A percentile compares a stretch with the other conserved stretches of the same genome.
Evolutionary conservation across 2,113 vertebrate genomes (phyloP).

Genomic region (Chrysemys picta): DNA sequence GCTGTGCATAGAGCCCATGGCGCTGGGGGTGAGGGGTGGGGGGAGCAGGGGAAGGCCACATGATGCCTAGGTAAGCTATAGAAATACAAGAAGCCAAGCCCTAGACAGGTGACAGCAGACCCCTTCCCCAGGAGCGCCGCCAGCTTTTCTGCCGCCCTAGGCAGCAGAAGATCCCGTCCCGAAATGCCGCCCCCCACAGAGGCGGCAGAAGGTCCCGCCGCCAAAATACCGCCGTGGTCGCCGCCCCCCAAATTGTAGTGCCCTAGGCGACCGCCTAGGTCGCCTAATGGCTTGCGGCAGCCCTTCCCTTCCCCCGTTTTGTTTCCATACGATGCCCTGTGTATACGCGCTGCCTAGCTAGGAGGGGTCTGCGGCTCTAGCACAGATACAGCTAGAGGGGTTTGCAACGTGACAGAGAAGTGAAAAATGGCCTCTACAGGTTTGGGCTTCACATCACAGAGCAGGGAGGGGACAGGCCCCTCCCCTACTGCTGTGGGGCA

Average conservation of each 20-base stretch:
- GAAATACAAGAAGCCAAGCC: neutral
- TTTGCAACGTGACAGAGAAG: neutral
- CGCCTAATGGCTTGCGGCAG: too few species aligned
- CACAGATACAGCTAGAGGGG: neutral
- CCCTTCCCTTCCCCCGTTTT: neutral
- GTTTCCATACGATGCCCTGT: neutral
- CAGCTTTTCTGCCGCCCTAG: too few species aligned
- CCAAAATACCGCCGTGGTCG: too few species aligned
- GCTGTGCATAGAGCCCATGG: neutral
- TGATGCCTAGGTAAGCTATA: neutral
- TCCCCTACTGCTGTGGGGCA: neutral
- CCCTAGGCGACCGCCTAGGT: too few species aligned
- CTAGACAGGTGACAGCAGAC: neutral
- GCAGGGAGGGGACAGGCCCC: neutral
- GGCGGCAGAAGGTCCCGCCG: too few species aligned
- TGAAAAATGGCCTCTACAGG: neutral
- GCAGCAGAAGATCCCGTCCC: too few species aligned
- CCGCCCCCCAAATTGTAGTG: too few species aligned
- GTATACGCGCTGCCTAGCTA: neutral
- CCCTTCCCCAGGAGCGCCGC: neutral
- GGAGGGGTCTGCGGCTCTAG: neutral
- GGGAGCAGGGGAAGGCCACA: neutral
- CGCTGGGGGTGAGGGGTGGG: neutral
- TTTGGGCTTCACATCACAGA: neutral
- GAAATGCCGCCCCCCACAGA: too few species aligned